phyloP scores from a whole-genome alignment of 2,888 invertebrate genomes.

The Chalcis sispes region DNA sequence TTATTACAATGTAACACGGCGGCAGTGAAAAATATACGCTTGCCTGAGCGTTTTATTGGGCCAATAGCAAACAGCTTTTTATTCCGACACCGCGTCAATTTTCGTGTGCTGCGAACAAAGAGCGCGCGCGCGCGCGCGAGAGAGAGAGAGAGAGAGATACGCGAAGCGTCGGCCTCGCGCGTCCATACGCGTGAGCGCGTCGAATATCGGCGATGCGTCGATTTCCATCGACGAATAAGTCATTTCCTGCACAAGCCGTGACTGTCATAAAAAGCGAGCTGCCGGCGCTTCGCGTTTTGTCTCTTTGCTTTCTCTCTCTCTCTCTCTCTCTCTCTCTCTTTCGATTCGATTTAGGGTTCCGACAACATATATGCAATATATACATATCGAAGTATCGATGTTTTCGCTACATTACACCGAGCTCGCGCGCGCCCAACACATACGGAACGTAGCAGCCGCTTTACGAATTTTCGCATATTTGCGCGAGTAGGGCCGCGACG shows the following conservation, averaged over 20 bases:
- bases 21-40: neutral
- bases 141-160: no score
- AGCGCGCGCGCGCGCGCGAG: neutral
- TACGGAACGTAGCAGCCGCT: neutral
- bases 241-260: conserved; percentile 53
- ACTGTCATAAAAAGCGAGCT: conserved; percentile 53
- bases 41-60: conserved; percentile 34
- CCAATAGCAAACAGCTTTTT: conserved; percentile 36
- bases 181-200: neutral
- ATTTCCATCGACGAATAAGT: conserved; percentile 55
- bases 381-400: no score
- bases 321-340: conserved; percentile 51
- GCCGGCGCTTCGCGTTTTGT: conserved; percentile 37
- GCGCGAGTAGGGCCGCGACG: conserved; percentile 8
- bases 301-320: conserved; percentile 12
- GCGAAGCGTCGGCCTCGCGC: conserved; percentile 1
- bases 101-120: conserved; percentile 25
- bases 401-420: conserved; percentile 54
- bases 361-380: no score
- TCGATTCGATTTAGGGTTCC: conserved; percentile 41
- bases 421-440: neutral
- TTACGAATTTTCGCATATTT: conserved; percentile 35
- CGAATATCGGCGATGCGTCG: conserved; percentile 56
- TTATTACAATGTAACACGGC: conserved; percentile 33
- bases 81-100: conserved; percentile 33